phyloP scores from a whole-genome alignment of 1,140 invertebrate genomes.

The Nasonia giraulti region DNA sequence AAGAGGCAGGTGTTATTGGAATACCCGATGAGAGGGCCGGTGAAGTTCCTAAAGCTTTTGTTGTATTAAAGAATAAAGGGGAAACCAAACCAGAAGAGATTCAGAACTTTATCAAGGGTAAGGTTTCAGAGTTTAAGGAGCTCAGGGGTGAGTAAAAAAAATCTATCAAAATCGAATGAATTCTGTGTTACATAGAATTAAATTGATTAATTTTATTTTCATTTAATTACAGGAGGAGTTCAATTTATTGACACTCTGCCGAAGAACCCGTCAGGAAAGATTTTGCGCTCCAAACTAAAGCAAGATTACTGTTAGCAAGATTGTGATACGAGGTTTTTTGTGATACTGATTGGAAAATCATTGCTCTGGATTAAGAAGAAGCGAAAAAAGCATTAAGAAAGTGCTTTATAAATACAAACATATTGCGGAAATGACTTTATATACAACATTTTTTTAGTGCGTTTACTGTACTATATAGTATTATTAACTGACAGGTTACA shows the following conservation, averaged over 20 bases:
- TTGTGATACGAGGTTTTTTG: neutral
- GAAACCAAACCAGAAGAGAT: conserved; percentile 63
- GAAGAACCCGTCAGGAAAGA: conserved; percentile 81
- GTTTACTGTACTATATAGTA: conserved; percentile 10
- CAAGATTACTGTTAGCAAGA: conserved; percentile 51
- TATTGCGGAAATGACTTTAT: too few relatives aligned
- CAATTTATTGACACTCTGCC: conserved; percentile 77
- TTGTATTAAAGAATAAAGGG: conserved; percentile 74
- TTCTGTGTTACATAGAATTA: neutral
- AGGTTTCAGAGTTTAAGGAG: conserved; percentile 81
- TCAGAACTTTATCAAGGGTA: conserved; percentile 76
- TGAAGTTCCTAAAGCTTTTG: conserved; percentile 85
- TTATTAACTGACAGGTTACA: neutral
- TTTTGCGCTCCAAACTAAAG: conserved; percentile 76
- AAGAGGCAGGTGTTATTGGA: conserved; percentile 89
- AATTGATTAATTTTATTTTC: conserved; percentile 35
- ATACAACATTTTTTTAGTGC: neutral
- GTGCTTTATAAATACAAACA: too few relatives aligned
- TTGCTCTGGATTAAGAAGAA: too few relatives aligned
- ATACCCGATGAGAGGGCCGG: conserved; percentile 82
- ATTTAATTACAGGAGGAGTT: conserved; percentile 73
- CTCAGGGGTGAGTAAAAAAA: conserved; percentile 68
- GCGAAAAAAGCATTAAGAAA: too few relatives aligned
- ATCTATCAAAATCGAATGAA: neutral
- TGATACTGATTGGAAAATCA: too few relatives aligned